Evolutionary conservation across 2,113 vertebrate genomes (phyloP), one percentile per base, ranked within the genome.

Genomic region (Promerops cafer): DNA sequence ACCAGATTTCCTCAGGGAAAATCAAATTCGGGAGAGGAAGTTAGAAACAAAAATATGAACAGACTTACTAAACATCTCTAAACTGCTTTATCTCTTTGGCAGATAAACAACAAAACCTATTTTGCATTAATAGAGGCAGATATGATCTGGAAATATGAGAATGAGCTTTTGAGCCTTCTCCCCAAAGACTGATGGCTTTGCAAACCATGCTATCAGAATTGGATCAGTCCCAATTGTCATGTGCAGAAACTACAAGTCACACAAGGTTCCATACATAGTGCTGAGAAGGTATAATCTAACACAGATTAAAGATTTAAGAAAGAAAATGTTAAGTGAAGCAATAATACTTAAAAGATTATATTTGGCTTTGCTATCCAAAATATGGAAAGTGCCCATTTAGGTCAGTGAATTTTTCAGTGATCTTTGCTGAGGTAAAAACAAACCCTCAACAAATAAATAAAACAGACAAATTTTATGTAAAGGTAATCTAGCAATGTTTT

Each of bases 1-100:
- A 59, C 57, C 69, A 61, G 52, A 24, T 84, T 93, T 96, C 66
- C 86, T 70, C 26, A 88, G 85, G 75, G 87, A 96, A 96, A 90
- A 91, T 33, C 75, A 68, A 78, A 91, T 89, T 59, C 16, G 31
- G 20, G 33, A 74, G n/a, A 86, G 81, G 83, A 94, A 96, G 74
- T 42, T 71, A 56, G 57, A 59, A 85, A 49, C 42, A 87, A 96
- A 97, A 89, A 30, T 69, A 89, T n/a, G 64, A 94, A 72, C n/a
- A 76, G 37, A 83, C 85, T 77, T 65, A 27, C 63, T 76, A 53
- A 50, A 30, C 8, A 56, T 16, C 3, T 56, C 39, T 70, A 23
- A 60, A 42, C 5, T 42, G 33, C n/a, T 61, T 76, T 69, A 49
- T 72, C 40, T 91, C 42, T 82, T 82, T 57, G 22, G n/a, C 35